These are phyloP conservation scores for Vanessa atalanta DNA, from an alignment of 1,140 invertebrate species.

Conservation along the genomic window DNA sequence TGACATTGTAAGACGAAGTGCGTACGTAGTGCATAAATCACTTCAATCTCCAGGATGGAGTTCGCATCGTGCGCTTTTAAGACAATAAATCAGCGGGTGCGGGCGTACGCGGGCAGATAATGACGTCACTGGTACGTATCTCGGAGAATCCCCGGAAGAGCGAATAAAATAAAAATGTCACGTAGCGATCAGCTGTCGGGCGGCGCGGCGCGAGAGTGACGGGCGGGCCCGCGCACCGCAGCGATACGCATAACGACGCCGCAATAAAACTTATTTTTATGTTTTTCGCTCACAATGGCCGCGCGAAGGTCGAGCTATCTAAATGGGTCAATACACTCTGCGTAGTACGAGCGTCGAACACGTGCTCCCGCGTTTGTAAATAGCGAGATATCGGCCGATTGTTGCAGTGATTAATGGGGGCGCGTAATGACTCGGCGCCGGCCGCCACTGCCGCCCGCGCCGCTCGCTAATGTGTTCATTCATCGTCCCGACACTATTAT, in stretches of 20 bases:
- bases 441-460: constrained; percentile 55
- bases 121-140: constrained; percentile 78
- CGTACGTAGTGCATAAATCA: constrained; percentile 64
- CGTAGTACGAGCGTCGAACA: constrained; percentile 76
- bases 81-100: constrained; percentile 72
- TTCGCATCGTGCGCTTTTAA: constrained; percentile 57
- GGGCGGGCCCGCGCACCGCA: constrained; percentile 54
- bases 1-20: constrained; percentile 53
- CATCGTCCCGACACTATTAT: constrained; percentile 76
- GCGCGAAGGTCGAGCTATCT: constrained; percentile 80
- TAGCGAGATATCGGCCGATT: constrained; percentile 81
- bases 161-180: constrained; percentile 81
- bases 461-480: constrained; percentile 75
- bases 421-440: constrained; percentile 73
- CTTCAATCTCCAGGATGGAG: constrained; percentile 55
- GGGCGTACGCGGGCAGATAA: constrained; percentile 61
- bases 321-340: constrained; percentile 80
- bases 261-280: constrained; percentile 81
- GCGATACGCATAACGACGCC: constrained; percentile 76
- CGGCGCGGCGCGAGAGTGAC: constrained; percentile 56
- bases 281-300: constrained; percentile 80
- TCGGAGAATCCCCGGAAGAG: constrained; percentile 78
- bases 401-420: constrained; percentile 80
- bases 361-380: constrained; percentile 80
- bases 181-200: constrained; percentile 79